Evolutionary conservation across 2,797 vertebrate species (phyloP).

Genomic region (Sparidentex hasta): DNA sequence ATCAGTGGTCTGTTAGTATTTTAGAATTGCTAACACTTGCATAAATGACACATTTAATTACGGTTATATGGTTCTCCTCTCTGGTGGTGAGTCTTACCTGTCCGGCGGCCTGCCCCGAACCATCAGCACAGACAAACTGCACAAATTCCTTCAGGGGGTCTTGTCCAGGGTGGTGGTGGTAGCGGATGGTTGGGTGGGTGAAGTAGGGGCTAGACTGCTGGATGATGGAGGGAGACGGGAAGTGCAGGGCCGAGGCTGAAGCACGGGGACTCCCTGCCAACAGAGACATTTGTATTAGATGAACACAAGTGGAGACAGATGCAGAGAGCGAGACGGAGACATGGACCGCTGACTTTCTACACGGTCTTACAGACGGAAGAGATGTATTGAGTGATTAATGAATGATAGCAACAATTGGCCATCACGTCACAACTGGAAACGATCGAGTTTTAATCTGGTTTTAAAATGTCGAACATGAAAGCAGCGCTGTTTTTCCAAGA

Average conservation of each 20-base stretch:
- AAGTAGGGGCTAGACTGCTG: slow-evolving; percentile 98
- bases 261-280: slow-evolving; percentile 93
- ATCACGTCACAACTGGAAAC: slow-evolving; percentile 37
- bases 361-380: slow-evolving; percentile 31
- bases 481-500: slow-evolving; percentile 32
- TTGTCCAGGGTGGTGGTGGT: slow-evolving; percentile 95
- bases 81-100: slow-evolving; percentile 86
- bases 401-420: slow-evolving; percentile 11
- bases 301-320: slow-evolving; percentile 30
- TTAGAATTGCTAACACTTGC: neutral
- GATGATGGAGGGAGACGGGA: slow-evolving; percentile 96
- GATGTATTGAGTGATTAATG: slow-evolving; percentile 24
- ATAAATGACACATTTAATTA: neutral
- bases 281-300: slow-evolving; percentile 69
- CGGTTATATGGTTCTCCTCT: neutral
- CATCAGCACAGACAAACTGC: slow-evolving; percentile 97
- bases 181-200: slow-evolving; percentile 97
- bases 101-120: slow-evolving; percentile 91
- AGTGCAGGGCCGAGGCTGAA: slow-evolving; percentile 94
- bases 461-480: slow-evolving; percentile 43
- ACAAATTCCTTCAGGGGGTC: slow-evolving; percentile 98
- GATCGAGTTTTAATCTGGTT: slow-evolving; percentile 23
- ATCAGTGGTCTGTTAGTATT: slow-evolving; percentile 4
- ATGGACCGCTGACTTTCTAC: neutral
- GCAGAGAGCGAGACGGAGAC: slow-evolving; percentile 21